Evolutionary conservation across 1,140 invertebrate species (phyloP).

Genomic region (Cydia pomonella): DNA sequence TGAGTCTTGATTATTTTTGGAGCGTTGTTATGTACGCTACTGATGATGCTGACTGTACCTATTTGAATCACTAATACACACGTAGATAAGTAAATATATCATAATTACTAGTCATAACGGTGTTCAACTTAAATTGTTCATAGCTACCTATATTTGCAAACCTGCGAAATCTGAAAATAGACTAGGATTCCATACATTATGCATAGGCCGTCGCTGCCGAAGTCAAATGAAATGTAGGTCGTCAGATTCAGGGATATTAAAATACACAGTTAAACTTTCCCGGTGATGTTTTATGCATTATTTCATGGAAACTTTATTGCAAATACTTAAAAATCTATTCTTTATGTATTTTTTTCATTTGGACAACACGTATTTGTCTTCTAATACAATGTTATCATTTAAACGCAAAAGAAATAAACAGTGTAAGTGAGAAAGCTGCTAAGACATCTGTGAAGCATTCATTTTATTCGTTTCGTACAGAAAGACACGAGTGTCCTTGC

Average conservation of each 20-base stretch:
- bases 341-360: background rate
- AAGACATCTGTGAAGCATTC: constrained; percentile 29
- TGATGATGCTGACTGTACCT: background rate
- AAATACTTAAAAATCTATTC: constrained; percentile 1
- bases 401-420: background rate
- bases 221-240: constrained; percentile 24
- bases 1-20: too few relatives aligned
- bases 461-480: constrained; percentile 23
- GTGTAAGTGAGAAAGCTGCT: constrained; percentile 27
- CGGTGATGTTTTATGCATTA: constrained; percentile 21
- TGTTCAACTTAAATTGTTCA: background rate
- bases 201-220: constrained; percentile 5
- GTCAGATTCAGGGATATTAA: constrained; percentile 24
- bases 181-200: constrained; percentile 20
- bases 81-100: too few relatives aligned
- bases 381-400: background rate
- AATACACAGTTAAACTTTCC: constrained; percentile 5
- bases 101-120: too few relatives aligned
- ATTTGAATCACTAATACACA: background rate
- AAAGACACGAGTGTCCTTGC: constrained; percentile 30
- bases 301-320: background rate
- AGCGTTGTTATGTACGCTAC: background rate
- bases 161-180: constrained; percentile 22
- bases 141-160: background rate
- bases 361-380: background rate